These are phyloP conservation scores for Agrochola litura DNA, from an alignment of 2,888 invertebrate genomes.

Conservation along the genomic window DNA sequence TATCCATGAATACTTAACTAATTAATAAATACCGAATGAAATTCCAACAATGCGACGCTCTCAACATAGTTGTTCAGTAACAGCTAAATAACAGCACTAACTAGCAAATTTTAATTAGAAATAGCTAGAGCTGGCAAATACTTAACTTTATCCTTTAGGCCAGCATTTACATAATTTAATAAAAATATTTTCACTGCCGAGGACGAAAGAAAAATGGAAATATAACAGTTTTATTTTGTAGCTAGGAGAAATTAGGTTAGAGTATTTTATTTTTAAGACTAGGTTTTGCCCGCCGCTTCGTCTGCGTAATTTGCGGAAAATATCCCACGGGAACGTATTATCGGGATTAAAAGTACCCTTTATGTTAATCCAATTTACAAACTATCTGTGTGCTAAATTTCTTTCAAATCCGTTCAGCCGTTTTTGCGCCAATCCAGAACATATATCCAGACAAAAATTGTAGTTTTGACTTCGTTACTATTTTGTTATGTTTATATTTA, in stretches of 20 bases:
- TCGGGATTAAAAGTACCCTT: no score
- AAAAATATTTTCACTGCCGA: slow-evolving; percentile 28
- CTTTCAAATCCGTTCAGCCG: no score
- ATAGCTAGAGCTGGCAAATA: not conserved
- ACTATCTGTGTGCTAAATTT: no score
- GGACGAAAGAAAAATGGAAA: not conserved
- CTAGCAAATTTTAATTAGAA: slow-evolving; percentile 41
- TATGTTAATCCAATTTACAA: no score
- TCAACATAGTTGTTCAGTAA: slow-evolving; percentile 22
- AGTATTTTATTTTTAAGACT: not conserved
- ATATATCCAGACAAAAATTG: no score
- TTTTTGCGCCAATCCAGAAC: no score
- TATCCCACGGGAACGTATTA: no score
- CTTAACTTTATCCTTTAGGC: slow-evolving; percentile 7
- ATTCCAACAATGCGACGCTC: not conserved
- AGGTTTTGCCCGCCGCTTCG: no score
- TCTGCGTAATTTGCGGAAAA: no score
- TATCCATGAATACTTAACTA: slow-evolving; percentile 21
- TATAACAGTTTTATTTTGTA: not conserved
- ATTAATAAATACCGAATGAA: slow-evolving; percentile 16
- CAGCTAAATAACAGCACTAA: slow-evolving; percentile 15
- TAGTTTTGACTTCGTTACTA: no score
- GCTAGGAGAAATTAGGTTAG: not conserved
- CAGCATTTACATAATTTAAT: slow-evolving; percentile 40
- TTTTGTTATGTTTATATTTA: no score